These are phyloP conservation scores for Altica lythri DNA, from an alignment of 2,888 invertebrate genomes.

Conservation along the genomic window DNA sequence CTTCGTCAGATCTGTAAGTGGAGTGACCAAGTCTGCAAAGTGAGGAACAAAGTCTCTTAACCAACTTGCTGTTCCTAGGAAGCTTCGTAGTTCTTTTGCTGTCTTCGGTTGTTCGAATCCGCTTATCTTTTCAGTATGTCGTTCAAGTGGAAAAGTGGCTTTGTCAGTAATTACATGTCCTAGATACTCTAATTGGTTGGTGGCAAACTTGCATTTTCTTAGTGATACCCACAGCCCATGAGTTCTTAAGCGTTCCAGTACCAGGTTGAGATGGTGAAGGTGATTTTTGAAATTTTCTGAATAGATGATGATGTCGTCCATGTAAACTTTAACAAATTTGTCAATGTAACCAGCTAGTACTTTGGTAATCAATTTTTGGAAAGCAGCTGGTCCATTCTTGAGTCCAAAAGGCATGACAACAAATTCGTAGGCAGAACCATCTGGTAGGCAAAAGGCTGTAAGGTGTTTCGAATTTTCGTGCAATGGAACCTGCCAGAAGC, in stretches of 20 bases:
- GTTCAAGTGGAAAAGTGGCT: too few relatives aligned
- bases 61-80: constrained; percentile 39
- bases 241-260: too few relatives aligned
- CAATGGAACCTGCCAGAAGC: constrained; percentile 17
- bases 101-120: constrained; percentile 20
- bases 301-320: constrained; percentile 45
- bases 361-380: too few relatives aligned
- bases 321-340: constrained; percentile 36
- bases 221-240: too few relatives aligned
- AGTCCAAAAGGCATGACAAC: too few relatives aligned
- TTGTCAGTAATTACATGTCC: constrained; percentile 26
- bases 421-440: too few relatives aligned
- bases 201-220: constrained; percentile 32
- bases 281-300: constrained; percentile 21
- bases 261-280: too few relatives aligned
- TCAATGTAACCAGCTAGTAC: constrained; percentile 12
- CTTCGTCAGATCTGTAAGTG: constrained; percentile 36
- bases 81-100: constrained; percentile 30
- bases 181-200: constrained; percentile 22
- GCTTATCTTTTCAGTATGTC: too few relatives aligned
- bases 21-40: constrained; percentile 32
- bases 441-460: not conserved
- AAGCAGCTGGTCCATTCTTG: too few relatives aligned
- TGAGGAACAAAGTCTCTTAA: too few relatives aligned
- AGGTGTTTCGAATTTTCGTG: not conserved